These are phyloP conservation scores for Phataginus tricuspis DNA, from an alignment of 2,797 vertebrate genomes.

Conservation along the genomic window DNA sequence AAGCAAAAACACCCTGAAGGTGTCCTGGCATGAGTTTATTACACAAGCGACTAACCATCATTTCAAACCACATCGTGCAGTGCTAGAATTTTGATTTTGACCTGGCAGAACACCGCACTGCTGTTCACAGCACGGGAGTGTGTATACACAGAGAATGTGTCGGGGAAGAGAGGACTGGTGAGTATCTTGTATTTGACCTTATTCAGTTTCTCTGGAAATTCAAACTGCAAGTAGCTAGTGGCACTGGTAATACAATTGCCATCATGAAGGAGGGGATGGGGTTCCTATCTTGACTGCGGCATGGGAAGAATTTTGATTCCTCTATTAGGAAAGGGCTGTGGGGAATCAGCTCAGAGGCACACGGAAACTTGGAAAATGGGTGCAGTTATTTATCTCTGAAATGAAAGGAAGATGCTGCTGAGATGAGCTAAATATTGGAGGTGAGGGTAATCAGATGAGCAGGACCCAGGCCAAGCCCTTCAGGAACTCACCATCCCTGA, in stretches of 20 bases:
- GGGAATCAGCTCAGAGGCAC: neutral
- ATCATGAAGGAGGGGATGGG: neutral
- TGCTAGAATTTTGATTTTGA: neutral
- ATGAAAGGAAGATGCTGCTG: neutral
- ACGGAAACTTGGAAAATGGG: neutral
- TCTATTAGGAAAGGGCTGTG: neutral
- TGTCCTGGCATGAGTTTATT: neutral
- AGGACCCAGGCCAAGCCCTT: neutral
- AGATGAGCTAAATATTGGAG: neutral
- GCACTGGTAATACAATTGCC: neutral
- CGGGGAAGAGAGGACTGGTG: neutral
- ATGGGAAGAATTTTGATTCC: neutral
- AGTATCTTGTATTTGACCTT: neutral
- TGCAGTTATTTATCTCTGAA: neutral
- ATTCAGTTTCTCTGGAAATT: neutral
- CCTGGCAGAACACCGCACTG: neutral
- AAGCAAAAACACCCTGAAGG: neutral
- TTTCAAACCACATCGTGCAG: neutral
- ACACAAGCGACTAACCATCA: neutral
- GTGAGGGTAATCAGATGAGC: neutral
- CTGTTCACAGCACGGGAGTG: neutral
- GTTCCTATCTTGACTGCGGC: neutral
- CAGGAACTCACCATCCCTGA: neutral
- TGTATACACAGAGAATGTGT: fast-evolving
- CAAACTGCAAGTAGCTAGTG: neutral